A percentile compares a stretch with the other conserved stretches of the same genome.
These are phyloP conservation scores for Lobophora halterata DNA, from an alignment of 2,888 invertebrate genomes.

Conservation along the genomic window DNA sequence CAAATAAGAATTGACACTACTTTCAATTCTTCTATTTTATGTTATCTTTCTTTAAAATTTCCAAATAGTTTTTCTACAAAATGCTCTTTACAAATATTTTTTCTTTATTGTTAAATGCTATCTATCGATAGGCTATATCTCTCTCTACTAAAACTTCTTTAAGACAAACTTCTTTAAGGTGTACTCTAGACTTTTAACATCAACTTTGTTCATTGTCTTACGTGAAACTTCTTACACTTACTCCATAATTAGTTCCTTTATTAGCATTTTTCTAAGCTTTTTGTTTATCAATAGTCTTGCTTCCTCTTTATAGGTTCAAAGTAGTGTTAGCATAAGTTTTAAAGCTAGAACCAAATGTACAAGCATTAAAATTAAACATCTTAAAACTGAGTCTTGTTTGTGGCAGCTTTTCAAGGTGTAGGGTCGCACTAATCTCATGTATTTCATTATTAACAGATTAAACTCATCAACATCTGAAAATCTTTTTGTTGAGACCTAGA, in stretches of 20 bases:
- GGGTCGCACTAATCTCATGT: constrained; percentile 49
- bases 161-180: no score
- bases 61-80: no score
- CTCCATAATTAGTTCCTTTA: no score
- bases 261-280: background rate
- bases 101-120: no score
- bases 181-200: no score
- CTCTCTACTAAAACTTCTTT: no score
- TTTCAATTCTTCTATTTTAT: constrained; percentile 3
- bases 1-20: constrained; percentile 28
- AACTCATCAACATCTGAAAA: constrained; percentile 45
- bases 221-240: no score
- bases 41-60: background rate
- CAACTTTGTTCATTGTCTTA: no score
- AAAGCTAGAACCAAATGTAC: constrained; percentile 44
- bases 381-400: constrained; percentile 37
- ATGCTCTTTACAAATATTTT: no score
- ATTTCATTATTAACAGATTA: constrained; percentile 52
- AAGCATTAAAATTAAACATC: constrained; percentile 37
- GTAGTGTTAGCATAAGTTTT: constrained; percentile 27
- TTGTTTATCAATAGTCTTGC: no score
- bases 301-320: no score
- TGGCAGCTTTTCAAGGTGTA: constrained; percentile 46
- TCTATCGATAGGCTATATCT: no score
- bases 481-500: constrained; percentile 54